A percentile compares a stretch with the other conserved stretches of the same genome.
These are phyloP conservation scores for Morelia viridis DNA, from an alignment of 2,797 vertebrate species.

Conservation along the genomic window DNA sequence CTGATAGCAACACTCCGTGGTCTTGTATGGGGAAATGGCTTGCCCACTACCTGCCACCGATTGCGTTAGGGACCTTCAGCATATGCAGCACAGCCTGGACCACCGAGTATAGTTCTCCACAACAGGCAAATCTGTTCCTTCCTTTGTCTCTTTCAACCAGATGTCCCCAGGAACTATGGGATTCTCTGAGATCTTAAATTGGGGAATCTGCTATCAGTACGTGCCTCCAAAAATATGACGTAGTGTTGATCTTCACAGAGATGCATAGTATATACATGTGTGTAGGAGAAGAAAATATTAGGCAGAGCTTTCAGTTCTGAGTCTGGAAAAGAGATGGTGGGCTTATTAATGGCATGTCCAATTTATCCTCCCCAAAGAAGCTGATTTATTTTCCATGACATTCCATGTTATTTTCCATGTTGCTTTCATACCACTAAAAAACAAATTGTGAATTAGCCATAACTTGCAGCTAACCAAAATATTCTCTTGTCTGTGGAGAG, in stretches of 20 bases:
- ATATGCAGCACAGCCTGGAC: background rate
- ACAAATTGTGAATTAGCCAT: background rate
- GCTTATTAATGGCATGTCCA: background rate
- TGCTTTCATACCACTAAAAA: background rate
- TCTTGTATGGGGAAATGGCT: background rate
- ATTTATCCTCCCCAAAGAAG: background rate
- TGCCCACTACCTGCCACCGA: background rate
- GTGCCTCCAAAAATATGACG: background rate
- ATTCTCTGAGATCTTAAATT: background rate
- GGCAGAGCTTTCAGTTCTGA: background rate
- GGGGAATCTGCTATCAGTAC: background rate
- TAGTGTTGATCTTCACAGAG: background rate
- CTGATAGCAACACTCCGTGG: background rate
- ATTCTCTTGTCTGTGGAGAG: background rate
- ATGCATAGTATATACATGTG: background rate
- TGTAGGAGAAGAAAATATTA: background rate
- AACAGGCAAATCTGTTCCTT: background rate
- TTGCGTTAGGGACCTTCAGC: background rate
- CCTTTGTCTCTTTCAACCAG: background rate
- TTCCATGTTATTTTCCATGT: conserved; percentile 10
- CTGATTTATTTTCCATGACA: background rate
- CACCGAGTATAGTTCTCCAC: background rate
- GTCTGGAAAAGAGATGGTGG: background rate
- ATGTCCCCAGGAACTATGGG: background rate
- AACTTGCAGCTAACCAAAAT: background rate